Evolutionary conservation across 2,113 vertebrate genomes (phyloP).

Genomic region (Mesembrinibis cayennensis): DNA sequence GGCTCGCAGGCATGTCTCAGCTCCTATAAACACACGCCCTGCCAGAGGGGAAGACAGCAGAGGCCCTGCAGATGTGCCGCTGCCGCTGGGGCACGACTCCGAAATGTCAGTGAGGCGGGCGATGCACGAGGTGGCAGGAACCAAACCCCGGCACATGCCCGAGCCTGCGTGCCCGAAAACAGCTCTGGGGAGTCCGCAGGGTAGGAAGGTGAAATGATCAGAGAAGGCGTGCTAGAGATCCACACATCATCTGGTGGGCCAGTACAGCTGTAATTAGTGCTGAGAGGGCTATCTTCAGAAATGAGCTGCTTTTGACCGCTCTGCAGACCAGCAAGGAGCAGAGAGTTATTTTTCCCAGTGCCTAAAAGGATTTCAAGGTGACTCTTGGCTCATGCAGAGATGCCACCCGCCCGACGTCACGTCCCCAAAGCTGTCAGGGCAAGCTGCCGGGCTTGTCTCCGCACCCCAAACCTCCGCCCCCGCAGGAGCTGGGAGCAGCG

Average conservation of each 20-base stretch:
- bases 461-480: not conserved
- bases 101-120: not conserved
- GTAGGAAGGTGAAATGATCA: not conserved
- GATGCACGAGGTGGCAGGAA: not conserved
- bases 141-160: not conserved
- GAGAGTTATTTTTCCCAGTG: not conserved
- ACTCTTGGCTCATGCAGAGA: not conserved
- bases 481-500: not conserved
- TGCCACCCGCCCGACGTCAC: fast-evolving
- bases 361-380: not conserved
- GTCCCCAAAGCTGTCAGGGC: not conserved
- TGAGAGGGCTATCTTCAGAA: not conserved
- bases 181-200: fast-evolving
- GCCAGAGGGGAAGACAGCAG: not conserved
- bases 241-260: not conserved
- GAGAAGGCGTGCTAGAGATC: not conserved
- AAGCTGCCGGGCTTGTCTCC: not conserved
- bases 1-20: slow-evolving; percentile 37
- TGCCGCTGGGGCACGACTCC: not conserved
- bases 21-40: not conserved
- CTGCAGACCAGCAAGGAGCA: not conserved
- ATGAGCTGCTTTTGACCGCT: fast-evolving
- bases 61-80: not conserved
- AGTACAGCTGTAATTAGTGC: not conserved
- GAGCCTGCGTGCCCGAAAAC: not conserved